Conservation (phyloP, 2,113 vertebrate species). For the Oncorhynchus keta region DNA sequence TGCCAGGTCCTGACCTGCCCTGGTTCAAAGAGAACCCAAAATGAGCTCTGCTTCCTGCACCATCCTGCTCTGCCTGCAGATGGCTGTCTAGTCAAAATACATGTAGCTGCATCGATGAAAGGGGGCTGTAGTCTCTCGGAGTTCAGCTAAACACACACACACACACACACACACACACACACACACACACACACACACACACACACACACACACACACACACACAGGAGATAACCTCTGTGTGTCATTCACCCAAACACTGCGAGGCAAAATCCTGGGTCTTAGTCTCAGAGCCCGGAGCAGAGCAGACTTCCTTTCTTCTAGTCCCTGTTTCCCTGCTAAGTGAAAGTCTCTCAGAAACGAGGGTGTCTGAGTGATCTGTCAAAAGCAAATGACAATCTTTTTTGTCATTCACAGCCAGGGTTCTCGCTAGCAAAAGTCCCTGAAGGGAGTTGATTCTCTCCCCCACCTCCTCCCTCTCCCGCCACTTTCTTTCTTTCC, state of each 20-base stretch:
- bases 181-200: not conserved
- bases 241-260: conserved; percentile 47
- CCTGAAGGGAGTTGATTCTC: conserved; percentile 49
- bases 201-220: too few species aligned
- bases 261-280: conserved; percentile 52
- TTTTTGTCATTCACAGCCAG: conserved; percentile 64
- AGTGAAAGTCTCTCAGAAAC: conserved; percentile 60
- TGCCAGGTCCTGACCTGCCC: conserved; percentile 42
- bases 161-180: conserved; percentile 18
- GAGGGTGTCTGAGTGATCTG: conserved; percentile 63
- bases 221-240: conserved; percentile 37
- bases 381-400: conserved; percentile 73
- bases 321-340: conserved; percentile 31
- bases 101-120: conserved; percentile 15
- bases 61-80: conserved; percentile 66
- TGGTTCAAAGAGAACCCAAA: conserved; percentile 52
- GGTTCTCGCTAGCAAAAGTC: conserved; percentile 55
- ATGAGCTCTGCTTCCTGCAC: conserved; percentile 22
- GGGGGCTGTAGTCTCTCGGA: not conserved
- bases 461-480: conserved; percentile 17
- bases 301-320: conserved; percentile 43
- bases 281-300: conserved; percentile 52
- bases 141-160: conserved; percentile 16
- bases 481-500: conserved; percentile 45
- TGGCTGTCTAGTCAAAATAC: conserved; percentile 72